Base-by-base conservation (phyloP, 1,140 invertebrate genomes). In the Drosophila lowei region DNA sequence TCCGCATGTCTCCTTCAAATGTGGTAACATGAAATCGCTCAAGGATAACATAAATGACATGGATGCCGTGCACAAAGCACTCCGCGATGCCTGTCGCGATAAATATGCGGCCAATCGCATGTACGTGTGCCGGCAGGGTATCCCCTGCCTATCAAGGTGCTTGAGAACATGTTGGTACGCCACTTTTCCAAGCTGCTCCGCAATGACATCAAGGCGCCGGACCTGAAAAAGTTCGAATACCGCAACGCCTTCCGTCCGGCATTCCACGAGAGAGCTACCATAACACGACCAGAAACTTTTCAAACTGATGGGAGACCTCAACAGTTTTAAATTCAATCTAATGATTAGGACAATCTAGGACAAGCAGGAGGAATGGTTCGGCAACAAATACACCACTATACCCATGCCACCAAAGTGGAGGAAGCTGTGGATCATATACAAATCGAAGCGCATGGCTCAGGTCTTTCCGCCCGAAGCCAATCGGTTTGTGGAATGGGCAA, bases 331-430 rank as follows among this genome's bases (percentile, higher is more conserved):
- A 30, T 95, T 96, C 42, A 97, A 25, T 78, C 93, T 96, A 6
- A 95, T 95, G 90, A 91, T 97, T n/a, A 92, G n/a, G n/a, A n/a
- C n/a, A n/a, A n/a, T 1, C 1, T 95, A 95, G 57, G 93, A 95
- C 57, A 90, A 93, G 76, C 91, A 92, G 3, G 96, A 97, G 89
- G 93, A 94, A 41, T 96, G 95, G 91, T 91, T 91, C 34, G 89
- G 81, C 38, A 91, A 90, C 11, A 76, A 91, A 7, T 28, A 7
- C 25, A 28, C 25, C 25, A 28, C 0, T 28, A 53, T 90, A 28
- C 25, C 25, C 6, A 28, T 28, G 25, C 25, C 6, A 28, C 6
- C 1, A 28, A 7, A 28, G 25, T 28, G 25, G 0, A 28, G 6
- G 25, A 28, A 28, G 25, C 25, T 28, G 25, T 28, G 25, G 25